phyloP scores from a whole-genome alignment of 2,113 vertebrate species.

The Oryzias javanicus region DNA sequence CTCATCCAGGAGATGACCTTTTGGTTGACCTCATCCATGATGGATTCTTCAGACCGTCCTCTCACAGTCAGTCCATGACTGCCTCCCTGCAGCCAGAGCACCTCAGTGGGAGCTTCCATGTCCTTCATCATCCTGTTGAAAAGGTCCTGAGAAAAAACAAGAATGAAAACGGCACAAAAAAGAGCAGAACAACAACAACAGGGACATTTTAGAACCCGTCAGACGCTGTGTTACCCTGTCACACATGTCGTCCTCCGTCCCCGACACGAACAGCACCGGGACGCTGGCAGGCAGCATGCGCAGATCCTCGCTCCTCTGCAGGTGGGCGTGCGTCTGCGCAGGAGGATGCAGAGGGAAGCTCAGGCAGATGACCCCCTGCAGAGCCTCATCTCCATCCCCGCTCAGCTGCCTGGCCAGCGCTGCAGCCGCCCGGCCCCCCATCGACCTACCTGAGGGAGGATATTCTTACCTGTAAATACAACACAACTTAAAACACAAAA shows the following conservation, averaged over 20 bases:
- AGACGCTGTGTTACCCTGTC: slow-evolving; percentile 78
- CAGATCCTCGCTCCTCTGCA: slow-evolving; percentile 85
- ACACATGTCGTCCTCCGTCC: slow-evolving; percentile 91
- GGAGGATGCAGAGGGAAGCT: slow-evolving; percentile 90
- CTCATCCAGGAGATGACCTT: slow-evolving; percentile 84
- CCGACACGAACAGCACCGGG: slow-evolving; percentile 88
- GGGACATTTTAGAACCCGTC: too few species aligned
- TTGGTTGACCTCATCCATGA: slow-evolving; percentile 85
- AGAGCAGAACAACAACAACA: too few species aligned
- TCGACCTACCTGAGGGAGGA: slow-evolving; percentile 83
- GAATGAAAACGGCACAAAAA: neutral
- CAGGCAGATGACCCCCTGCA: slow-evolving; percentile 86
- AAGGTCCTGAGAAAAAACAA: slow-evolving; percentile 72
- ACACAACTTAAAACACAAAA: neutral
- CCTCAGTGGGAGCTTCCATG: slow-evolving; percentile 81
- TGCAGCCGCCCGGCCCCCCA: slow-evolving; percentile 89
- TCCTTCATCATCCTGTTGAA: slow-evolving; percentile 78
- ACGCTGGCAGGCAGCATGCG: slow-evolving; percentile 69
- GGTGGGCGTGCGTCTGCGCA: slow-evolving; percentile 77
- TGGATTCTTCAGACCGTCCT: slow-evolving; percentile 78
- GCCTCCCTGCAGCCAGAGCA: slow-evolving; percentile 87
- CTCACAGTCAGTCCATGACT: slow-evolving; percentile 87
- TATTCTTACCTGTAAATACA: neutral
- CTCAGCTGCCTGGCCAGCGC: slow-evolving; percentile 70
- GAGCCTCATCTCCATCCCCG: slow-evolving; percentile 64